A percentile compares a stretch with the other conserved stretches of the same genome.
Evolutionary conservation across 2,888 invertebrate genomes (phyloP).

Genomic region (Synergus umbraculus): DNA sequence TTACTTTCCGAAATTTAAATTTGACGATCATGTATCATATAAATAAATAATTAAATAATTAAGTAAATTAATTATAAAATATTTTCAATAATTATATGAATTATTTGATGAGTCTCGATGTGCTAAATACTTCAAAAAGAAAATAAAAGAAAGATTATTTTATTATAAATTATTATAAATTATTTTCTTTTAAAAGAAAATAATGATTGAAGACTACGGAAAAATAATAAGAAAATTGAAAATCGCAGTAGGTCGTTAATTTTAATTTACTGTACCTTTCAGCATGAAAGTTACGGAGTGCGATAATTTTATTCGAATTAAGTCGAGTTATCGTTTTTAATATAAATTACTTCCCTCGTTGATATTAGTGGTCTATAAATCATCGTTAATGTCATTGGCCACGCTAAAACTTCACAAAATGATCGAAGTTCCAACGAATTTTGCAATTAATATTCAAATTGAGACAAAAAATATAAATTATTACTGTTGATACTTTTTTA

Average conservation of each 20-base stretch:
- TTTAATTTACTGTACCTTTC: conserved; percentile 14
- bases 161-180: no score
- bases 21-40: no score
- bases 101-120: no score
- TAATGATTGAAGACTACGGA: background rate
- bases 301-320: background rate
- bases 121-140: no score
- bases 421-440: background rate
- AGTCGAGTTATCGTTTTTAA: background rate
- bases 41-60: no score
- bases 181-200: background rate
- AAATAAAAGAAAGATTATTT: no score
- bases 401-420: background rate
- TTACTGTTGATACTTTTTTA: no score
- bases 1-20: no score
- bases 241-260: background rate
- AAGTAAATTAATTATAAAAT: no score
- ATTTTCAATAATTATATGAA: no score
- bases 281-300: background rate
- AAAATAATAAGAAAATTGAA: background rate
- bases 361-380: conserved; percentile 10
- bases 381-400: conserved; percentile 14
- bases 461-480: background rate
- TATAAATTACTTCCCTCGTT: background rate
- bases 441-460: background rate